Conservation (phyloP, 2,113 vertebrate genomes). For the Bostrychus sinensis region DNA sequence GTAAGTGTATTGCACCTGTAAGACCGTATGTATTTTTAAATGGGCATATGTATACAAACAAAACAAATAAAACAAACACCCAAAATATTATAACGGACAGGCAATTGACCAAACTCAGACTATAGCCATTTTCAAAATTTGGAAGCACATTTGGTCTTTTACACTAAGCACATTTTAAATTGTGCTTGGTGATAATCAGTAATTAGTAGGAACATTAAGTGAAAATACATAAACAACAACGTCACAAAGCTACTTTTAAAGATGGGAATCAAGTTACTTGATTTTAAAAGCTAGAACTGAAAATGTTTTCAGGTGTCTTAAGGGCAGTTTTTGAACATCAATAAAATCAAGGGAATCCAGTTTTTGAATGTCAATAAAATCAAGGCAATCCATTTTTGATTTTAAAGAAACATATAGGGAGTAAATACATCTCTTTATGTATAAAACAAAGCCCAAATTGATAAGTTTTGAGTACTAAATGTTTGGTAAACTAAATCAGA, state of each 20-base stretch:
- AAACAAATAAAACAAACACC: slow-evolving; percentile 18
- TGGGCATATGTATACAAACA: slow-evolving; percentile 6
- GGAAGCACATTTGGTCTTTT: background rate
- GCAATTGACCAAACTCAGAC: background rate
- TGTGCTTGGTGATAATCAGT: too few species aligned
- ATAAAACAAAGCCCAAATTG: slow-evolving; percentile 48
- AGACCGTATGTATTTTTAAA: slow-evolving; percentile 34
- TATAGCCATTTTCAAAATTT: slow-evolving; percentile 14
- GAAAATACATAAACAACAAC: too few species aligned
- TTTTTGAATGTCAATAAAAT: slow-evolving; percentile 43
- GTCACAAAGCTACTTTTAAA: too few species aligned
- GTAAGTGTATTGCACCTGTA: slow-evolving; percentile 17
- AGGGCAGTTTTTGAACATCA: slow-evolving; percentile 38
- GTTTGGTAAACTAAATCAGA: slow-evolving; percentile 20
- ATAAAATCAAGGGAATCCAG: slow-evolving; percentile 19
- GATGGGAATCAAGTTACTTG: background rate
- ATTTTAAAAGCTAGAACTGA: background rate
- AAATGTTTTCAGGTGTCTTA: slow-evolving; percentile 17
- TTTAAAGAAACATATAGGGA: background rate
- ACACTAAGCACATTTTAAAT: background rate
- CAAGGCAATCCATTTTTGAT: slow-evolving; percentile 1
- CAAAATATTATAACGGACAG: background rate
- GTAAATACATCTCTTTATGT: background rate
- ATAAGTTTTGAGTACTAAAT: slow-evolving; percentile 36
- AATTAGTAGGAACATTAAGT: too few species aligned